Evolutionary conservation across 2,888 invertebrate genomes (phyloP).

Genomic region (Seira ritae): DNA sequence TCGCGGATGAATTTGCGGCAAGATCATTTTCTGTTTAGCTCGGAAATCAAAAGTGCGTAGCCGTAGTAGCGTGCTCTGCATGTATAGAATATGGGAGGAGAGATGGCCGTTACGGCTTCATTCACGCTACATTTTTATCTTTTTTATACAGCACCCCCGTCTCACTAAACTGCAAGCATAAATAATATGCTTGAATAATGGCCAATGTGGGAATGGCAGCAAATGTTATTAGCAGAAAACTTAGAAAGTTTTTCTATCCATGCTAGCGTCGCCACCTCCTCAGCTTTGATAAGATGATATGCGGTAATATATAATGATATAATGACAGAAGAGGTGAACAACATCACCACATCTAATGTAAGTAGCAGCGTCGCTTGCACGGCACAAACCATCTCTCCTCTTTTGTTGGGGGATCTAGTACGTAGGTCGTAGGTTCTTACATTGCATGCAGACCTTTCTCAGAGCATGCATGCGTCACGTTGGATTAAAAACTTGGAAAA

Average conservation of each 20-base stretch:
- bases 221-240: background rate
- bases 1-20: background rate
- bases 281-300: background rate
- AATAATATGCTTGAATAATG: background rate
- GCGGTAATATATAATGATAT: no score
- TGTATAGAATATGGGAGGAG: constrained; percentile 7
- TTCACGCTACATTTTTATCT: background rate
- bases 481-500: no score
- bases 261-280: background rate
- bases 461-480: background rate
- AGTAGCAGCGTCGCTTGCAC: background rate
- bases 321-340: no score
- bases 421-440: no score
- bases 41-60: background rate
- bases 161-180: background rate
- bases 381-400: no score
- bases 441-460: no score
- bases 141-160: background rate
- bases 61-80: background rate
- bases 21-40: background rate
- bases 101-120: background rate
- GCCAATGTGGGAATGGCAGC: background rate
- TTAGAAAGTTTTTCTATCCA: background rate
- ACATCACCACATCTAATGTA: no score
- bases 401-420: no score